Conservation (phyloP, 2,113 vertebrate species). For the Bujurquina vittata region DNA sequence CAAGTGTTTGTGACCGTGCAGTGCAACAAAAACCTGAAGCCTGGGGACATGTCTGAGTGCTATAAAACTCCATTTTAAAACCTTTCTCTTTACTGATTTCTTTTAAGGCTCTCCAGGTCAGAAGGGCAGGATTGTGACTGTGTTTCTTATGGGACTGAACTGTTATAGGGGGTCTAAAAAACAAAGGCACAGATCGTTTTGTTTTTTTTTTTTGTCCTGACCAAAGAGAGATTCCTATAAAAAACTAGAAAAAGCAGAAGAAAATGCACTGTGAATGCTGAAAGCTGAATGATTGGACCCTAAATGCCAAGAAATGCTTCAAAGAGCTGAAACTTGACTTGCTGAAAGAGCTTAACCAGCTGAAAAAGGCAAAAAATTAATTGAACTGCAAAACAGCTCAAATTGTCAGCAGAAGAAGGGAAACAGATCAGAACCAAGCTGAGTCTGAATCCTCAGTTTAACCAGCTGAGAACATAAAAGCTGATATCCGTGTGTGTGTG, state of each 20-base stretch:
- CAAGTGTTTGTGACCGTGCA: constrained; percentile 19
- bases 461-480: too few relatives aligned
- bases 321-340: too few relatives aligned
- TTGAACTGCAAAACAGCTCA: too few relatives aligned
- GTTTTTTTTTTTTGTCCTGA: constrained; percentile 19
- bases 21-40: background rate
- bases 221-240: constrained; percentile 51
- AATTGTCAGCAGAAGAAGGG: too few relatives aligned
- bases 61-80: constrained; percentile 19
- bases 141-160: constrained; percentile 1
- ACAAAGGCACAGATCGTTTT: constrained; percentile 35
- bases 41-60: background rate
- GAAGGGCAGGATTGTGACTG: background rate
- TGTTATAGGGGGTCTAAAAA: constrained; percentile 17
- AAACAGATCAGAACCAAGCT: too few relatives aligned
- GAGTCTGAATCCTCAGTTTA: too few relatives aligned
- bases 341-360: too few relatives aligned
- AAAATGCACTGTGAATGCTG: too few relatives aligned
- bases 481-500: too few relatives aligned
- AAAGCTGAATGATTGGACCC: too few relatives aligned
- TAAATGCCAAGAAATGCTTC: too few relatives aligned
- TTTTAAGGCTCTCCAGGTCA: constrained; percentile 23
- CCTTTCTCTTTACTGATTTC: constrained; percentile 29
- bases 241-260: constrained; percentile 4
- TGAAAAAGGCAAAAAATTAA: too few relatives aligned